Base-by-base conservation (phyloP, 2,797 vertebrate genomes). In the Rachycentron canadum region DNA sequence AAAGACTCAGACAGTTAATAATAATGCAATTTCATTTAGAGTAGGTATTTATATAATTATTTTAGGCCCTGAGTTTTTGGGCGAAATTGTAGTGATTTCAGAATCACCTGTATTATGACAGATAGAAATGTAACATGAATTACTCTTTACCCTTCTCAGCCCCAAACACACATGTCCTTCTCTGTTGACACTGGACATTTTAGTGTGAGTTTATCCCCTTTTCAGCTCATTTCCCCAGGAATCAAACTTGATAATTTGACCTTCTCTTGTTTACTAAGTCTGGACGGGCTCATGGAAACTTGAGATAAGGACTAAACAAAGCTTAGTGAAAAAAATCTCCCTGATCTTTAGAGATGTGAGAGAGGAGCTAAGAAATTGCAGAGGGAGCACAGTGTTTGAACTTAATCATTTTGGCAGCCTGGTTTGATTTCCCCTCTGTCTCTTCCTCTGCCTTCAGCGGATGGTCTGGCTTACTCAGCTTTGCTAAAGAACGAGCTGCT, bases 401-500 rank as follows among this genome's bases (percentile, higher is more conserved):
- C 56, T 67, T 73, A 65, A 81, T 90, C 7, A 77, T 79, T 67
- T 64, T 0, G 3, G 38, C 63, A 73, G 71, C 49, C 32, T 34
- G 17, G 79, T 83, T 81, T 87, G 73, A 83, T 82, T 87, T 84
- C 41, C 59, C 67, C 21, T 65, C 65, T 79, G 36, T 88, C 59
- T 73, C 19, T 49, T 73, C 62, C 60, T 69, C 53, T 78, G 60
- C 60, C 78, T 63, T n/a, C 38, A 90, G 72, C 95, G 91, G 98
- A 99, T 28, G 98, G 98, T 36, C 95, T 99, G 63, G 98, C 98
- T 36, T 99, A 99, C 86, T 99, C 97, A 0, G 98, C 98, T 23
- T 91, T 99, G 84, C 94, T 99, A 77, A 99, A 99, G 93, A 99
- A 99, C 0, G 98, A 99, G 82, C 95, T 99, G 65, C 87, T 99